Evolutionary conservation across 2,888 invertebrate genomes (phyloP).

Genomic region (Sclerodermus sp.): DNA sequence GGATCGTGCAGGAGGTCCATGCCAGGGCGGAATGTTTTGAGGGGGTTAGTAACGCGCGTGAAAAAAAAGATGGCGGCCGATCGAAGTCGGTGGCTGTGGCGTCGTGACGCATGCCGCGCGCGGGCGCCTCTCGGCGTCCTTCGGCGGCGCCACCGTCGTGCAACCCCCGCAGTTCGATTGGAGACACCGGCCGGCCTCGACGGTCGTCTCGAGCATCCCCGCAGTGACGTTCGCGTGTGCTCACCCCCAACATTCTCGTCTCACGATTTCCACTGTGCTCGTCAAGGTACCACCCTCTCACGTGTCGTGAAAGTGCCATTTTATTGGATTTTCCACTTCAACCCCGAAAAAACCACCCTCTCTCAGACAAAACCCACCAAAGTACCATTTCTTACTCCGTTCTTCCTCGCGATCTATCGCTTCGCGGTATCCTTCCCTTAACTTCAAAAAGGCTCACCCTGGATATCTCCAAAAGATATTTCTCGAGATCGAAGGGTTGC

Average conservation of each 20-base stretch:
- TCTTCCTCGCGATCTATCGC: too few relatives aligned
- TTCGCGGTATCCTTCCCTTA: too few relatives aligned
- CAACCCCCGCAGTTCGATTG: slow-evolving; percentile 55
- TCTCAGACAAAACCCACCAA: too few relatives aligned
- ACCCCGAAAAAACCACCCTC: too few relatives aligned
- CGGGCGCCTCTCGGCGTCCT: slow-evolving; percentile 19
- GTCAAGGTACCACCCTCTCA: not conserved
- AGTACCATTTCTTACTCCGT: too few relatives aligned
- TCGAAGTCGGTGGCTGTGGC: slow-evolving; percentile 37
- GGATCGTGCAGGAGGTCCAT: too few relatives aligned
- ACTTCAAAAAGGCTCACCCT: too few relatives aligned
- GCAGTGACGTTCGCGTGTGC: slow-evolving; percentile 24
- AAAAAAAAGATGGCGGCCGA: slow-evolving; percentile 46
- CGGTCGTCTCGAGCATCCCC: slow-evolving; percentile 30
- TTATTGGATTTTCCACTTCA: too few relatives aligned
- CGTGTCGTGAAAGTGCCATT: too few relatives aligned
- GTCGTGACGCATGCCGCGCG: slow-evolving; percentile 35
- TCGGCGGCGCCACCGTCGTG: slow-evolving; percentile 54
- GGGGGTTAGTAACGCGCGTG: slow-evolving; percentile 4
- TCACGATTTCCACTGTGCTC: slow-evolving; percentile 10
- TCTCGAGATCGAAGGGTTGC: not conserved
- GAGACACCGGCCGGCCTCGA: slow-evolving; percentile 56
- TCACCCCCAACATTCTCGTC: slow-evolving; percentile 7
- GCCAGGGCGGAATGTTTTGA: too few relatives aligned
- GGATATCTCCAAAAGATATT: not conserved